Evolutionary conservation across 1,140 invertebrate species (phyloP).

Genomic region (Whitmania pigra): DNA sequence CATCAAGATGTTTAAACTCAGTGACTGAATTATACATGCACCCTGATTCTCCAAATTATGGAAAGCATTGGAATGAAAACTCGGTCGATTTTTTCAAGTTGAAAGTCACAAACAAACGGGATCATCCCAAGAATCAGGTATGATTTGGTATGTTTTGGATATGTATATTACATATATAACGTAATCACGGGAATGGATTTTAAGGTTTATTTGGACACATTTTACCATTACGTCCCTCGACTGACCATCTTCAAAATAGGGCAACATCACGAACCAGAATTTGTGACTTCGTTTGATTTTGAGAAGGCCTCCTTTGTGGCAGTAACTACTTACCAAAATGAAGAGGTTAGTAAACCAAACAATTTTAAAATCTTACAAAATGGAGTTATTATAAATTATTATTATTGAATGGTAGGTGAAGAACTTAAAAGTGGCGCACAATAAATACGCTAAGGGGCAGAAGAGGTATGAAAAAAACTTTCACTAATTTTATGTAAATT

Average conservation of each 20-base stretch:
- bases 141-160: neutral
- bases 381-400: too few species aligned
- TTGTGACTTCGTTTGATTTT: conserved; percentile 74
- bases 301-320: conserved; percentile 78
- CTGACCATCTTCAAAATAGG: conserved; percentile 71
- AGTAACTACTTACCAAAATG: conserved; percentile 91
- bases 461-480: too few species aligned
- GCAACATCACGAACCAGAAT: conserved; percentile 15
- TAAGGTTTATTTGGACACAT: conserved; percentile 33
- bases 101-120: conserved; percentile 79
- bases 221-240: conserved; percentile 88
- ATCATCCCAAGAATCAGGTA: conserved; percentile 34
- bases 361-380: too few species aligned
- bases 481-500: too few species aligned
- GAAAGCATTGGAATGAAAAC: conserved; percentile 94
- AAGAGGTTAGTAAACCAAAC: conserved; percentile 53
- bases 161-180: too few species aligned
- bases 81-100: conserved; percentile 88
- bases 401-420: too few species aligned
- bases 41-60: conserved; percentile 90
- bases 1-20: too few species aligned
- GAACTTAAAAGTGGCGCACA: too few species aligned
- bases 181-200: neutral
- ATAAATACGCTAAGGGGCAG: too few species aligned
- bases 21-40: conserved; percentile 58